Evolutionary conservation across 2,797 vertebrate genomes (phyloP), one percentile per base, ranked within the genome.

Genomic region (Euthynnus affinis): DNA sequence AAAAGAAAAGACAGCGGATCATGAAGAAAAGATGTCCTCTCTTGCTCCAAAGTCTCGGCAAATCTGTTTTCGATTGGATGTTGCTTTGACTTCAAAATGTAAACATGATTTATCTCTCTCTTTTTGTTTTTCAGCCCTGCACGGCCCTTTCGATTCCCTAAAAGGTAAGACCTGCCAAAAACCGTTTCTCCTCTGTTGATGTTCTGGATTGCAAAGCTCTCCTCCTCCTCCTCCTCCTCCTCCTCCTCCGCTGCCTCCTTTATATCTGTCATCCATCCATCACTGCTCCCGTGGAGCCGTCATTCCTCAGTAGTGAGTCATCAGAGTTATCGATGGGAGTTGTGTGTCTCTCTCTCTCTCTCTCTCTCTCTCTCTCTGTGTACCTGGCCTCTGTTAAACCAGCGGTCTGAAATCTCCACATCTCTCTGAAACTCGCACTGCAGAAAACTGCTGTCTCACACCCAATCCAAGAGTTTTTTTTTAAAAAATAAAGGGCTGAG

Each of bases 81-180:
- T 91, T 87, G 86, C 59, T 90, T 68, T 82, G 80, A 80, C 76
- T 90, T 72, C n/a, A 78, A 84, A 87, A 87, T 85, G 74, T 78
- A 75, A 90, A 79, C 59, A 80, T 91, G 82, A 88, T 91, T 91
- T 87, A 84, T 94, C 69, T 89, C 34, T 67, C 34, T 84, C 84
- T 81, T 87, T 89, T 82, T 93, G 90, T 89, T 83, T 94, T 96
- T 59, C 93, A 99, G 98, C 91, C 94, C 97, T 71, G 83, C 93
- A 57, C 96, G 96, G 94, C 96, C 97, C 14, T 96, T 99, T 93
- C 97, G 96, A 78, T 96, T 98, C 91, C 98, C 98, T 73, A 98
- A 96, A 98, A 99, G 98, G 98, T 99, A 97, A 95, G 93, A 73
- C 59, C 87, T 93, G 91, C 88, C 91, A 82, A 76, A 85, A 89